Evolutionary conservation across 2,888 invertebrate species (phyloP).

Genomic region (Reticulitermes lucifugus): DNA sequence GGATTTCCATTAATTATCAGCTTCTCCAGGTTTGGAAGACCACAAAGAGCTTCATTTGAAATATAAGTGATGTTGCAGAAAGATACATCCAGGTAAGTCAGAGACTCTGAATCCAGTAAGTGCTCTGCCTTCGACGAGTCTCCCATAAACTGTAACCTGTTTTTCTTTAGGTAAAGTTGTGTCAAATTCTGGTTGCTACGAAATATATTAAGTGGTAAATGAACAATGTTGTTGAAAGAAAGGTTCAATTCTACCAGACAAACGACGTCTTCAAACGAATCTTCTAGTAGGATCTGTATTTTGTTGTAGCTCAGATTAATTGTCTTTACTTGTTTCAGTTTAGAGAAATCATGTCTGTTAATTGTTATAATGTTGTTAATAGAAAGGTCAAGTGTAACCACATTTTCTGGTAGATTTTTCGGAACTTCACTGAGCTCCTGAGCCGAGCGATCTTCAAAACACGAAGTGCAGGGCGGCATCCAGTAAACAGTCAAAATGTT

Average conservation of each 20-base stretch:
- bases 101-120: not conserved
- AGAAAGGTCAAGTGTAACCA: not conserved
- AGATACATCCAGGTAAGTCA: not conserved
- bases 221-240: not conserved
- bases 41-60: not conserved
- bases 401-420: not conserved
- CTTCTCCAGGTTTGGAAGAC: not conserved
- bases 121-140: no score
- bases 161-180: not conserved
- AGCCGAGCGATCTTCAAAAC: not conserved
- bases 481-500: not conserved
- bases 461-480: not conserved
- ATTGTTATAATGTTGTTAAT: not conserved
- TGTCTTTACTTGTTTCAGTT: not conserved
- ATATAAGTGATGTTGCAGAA: not conserved
- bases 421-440: not conserved
- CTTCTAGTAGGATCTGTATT: not conserved
- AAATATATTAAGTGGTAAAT: not conserved
- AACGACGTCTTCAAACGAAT: not conserved
- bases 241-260: not conserved
- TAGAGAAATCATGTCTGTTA: not conserved
- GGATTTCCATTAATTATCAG: not conserved
- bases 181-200: not conserved
- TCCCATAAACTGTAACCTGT: not conserved
- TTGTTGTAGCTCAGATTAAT: not conserved